Evolutionary conservation across 1,140 invertebrate species (phyloP).

Genomic region (Asbolus verrucosus): DNA sequence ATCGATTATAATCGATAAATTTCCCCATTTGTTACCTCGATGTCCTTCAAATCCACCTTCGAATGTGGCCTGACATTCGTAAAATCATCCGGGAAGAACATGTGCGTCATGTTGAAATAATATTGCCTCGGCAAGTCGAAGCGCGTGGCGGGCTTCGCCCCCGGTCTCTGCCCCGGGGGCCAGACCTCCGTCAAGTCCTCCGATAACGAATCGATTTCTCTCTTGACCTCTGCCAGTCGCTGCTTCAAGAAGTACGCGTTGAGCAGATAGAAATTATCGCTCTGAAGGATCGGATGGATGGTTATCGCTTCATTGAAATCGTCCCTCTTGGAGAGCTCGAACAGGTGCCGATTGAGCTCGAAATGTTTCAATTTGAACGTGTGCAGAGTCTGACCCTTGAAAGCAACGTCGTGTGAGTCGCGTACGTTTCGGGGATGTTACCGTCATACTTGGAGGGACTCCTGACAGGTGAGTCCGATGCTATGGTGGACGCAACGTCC

Average conservation of each 20-base stretch:
- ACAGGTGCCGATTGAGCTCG: conserved; percentile 68
- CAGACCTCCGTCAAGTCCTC: conserved; percentile 70
- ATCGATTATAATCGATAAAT: too few relatives aligned
- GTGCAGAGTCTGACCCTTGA: neutral
- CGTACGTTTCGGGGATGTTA: conserved; percentile 27
- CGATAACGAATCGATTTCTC: conserved; percentile 67
- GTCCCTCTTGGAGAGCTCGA: conserved; percentile 63
- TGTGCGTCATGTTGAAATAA: conserved; percentile 86
- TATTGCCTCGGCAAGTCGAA: conserved; percentile 90
- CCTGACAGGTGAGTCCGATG: conserved; percentile 72
- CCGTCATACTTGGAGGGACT: conserved; percentile 67
- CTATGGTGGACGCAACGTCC: conserved; percentile 84
- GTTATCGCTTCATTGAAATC: conserved; percentile 72
- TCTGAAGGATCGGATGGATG: conserved; percentile 75
- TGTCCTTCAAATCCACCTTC: conserved; percentile 74
- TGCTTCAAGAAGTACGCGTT: conserved; percentile 77
- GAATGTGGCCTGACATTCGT: conserved; percentile 70
- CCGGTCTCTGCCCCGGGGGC: conserved; percentile 83
- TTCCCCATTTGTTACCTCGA: conserved; percentile 67
- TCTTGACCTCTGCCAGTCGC: conserved; percentile 67
- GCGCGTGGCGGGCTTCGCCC: conserved; percentile 76
- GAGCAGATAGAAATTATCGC: conserved; percentile 75
- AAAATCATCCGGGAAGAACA: conserved; percentile 80
- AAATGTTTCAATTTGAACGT: conserved; percentile 69
- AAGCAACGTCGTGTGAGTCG: too few relatives aligned